These are phyloP conservation scores for Nomia melanderi DNA, from an alignment of 1,140 invertebrate species.

Conservation along the genomic window DNA sequence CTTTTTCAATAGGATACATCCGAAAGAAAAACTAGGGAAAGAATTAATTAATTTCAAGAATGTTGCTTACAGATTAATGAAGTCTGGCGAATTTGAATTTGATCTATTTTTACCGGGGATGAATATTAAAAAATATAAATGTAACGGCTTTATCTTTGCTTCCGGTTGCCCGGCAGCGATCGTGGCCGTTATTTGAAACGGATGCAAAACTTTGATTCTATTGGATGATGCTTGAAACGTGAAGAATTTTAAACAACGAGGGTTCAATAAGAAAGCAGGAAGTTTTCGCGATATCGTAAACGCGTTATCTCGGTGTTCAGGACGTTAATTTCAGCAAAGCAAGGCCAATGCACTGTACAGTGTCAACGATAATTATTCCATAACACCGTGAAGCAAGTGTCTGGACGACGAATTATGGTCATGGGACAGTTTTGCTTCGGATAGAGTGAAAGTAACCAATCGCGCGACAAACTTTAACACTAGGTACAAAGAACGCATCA, in stretches of 20 bases:
- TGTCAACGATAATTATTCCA: slow-evolving; percentile 21
- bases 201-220: no score
- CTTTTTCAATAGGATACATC: not conserved
- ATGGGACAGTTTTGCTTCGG: no score
- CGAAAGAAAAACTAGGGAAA: no score
- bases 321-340: slow-evolving; percentile 9
- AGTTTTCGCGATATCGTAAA: not conserved
- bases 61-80: not conserved
- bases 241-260: slow-evolving; percentile 12
- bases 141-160: not conserved
- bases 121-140: not conserved
- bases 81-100: not conserved
- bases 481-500: no score
- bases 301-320: not conserved
- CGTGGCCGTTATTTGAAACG: not conserved
- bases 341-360: slow-evolving; percentile 31
- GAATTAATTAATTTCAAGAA: not conserved
- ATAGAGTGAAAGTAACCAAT: no score
- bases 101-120: not conserved
- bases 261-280: not conserved
- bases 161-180: not conserved
- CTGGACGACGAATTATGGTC: no score
- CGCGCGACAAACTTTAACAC: no score
- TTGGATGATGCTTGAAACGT: no score
- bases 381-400: not conserved